phyloP scores from a whole-genome alignment of 2,888 invertebrate genomes.

The Luffia ferchaultella region DNA sequence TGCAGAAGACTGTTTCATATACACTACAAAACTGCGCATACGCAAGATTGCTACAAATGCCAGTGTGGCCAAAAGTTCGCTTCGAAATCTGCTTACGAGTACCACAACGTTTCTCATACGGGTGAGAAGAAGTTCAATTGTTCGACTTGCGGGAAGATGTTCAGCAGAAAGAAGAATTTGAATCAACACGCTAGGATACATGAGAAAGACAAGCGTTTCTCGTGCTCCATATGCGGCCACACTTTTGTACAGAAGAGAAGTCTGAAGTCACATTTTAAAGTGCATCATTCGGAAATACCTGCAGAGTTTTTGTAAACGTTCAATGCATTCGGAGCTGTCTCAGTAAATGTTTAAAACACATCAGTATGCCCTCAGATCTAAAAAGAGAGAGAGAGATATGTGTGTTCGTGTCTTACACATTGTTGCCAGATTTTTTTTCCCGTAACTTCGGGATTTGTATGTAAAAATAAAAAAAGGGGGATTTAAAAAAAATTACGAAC shows the following conservation, averaged over 20 bases:
- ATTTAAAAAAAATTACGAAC: too few species aligned
- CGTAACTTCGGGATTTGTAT: too few species aligned
- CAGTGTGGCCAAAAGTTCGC: slow-evolving; percentile 40
- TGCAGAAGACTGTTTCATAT: slow-evolving; percentile 16
- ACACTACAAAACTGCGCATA: slow-evolving; percentile 22
- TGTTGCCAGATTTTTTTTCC: too few species aligned
- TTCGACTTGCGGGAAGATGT: slow-evolving; percentile 49
- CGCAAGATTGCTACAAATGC: slow-evolving; percentile 26
- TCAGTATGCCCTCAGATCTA: too few species aligned
- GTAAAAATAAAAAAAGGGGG: too few species aligned
- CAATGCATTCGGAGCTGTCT: too few species aligned
- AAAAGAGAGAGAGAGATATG: too few species aligned
- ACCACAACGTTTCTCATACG: slow-evolving; percentile 55
- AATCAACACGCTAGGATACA: slow-evolving; percentile 32
- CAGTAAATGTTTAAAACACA: too few species aligned
- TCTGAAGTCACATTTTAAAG: slow-evolving; percentile 35
- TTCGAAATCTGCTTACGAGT: slow-evolving; percentile 29
- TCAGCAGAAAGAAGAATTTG: slow-evolving; percentile 52
- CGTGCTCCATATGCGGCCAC: slow-evolving; percentile 29
- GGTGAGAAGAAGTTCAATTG: slow-evolving; percentile 52
- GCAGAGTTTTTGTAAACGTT: slow-evolving; percentile 9
- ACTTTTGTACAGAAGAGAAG: slow-evolving; percentile 22
- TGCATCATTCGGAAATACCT: slow-evolving; percentile 32
- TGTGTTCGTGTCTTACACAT: too few species aligned
- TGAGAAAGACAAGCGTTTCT: slow-evolving; percentile 33